Base-by-base conservation (phyloP, 2,797 vertebrate genomes). In the Urophycis tenuis region DNA sequence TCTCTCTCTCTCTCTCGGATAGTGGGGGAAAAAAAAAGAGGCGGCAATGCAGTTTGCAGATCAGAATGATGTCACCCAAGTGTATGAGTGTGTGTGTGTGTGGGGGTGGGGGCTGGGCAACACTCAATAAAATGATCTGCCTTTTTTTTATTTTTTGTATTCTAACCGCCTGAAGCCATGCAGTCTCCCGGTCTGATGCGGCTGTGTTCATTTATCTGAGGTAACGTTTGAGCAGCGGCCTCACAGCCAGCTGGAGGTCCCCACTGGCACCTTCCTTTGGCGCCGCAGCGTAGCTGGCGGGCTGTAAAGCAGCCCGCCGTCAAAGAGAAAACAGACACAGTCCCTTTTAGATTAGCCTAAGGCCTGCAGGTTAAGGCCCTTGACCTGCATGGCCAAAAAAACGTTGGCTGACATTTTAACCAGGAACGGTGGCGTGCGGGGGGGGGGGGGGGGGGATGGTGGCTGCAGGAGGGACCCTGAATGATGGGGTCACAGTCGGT, bases 61-160 rank as follows among this genome's bases (percentile, higher is more conserved):
- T 85, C 82, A 80, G 39, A 75, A 81, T 85, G 81, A 87, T 83
- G 79, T 89, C 75, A 88, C 86, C 82, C 78, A 75, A n/a, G n/a
- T n/a, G n/a, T n/a, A n/a, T n/a, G n/a, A n/a, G n/a, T n/a, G n/a
- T n/a, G n/a, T n/a, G n/a, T n/a, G n/a, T n/a, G 53, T 22, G 22
- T 1, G 53, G 25, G 60, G 53, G 60, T 9, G n/a, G 1, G 60
- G n/a, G 60, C n/a, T n/a, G 60, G 25, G 60, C 49, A 9, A n/a
- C 49, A n/a, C 22, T 60, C 19, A 60, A 60, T 60, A n/a, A 32
- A 29, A 70, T 70, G 60, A 45, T 45, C 60, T 64, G 67, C 14
- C 67, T 31, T 12, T 4, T 70, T 29, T 12, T 31, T 17, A 31
- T 15, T 30, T 32, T 17, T 69, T 25, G 4, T 11, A 14, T 15